phyloP scores from a whole-genome alignment of 2,113 vertebrate genomes.

The Apaloderma vittatum region DNA sequence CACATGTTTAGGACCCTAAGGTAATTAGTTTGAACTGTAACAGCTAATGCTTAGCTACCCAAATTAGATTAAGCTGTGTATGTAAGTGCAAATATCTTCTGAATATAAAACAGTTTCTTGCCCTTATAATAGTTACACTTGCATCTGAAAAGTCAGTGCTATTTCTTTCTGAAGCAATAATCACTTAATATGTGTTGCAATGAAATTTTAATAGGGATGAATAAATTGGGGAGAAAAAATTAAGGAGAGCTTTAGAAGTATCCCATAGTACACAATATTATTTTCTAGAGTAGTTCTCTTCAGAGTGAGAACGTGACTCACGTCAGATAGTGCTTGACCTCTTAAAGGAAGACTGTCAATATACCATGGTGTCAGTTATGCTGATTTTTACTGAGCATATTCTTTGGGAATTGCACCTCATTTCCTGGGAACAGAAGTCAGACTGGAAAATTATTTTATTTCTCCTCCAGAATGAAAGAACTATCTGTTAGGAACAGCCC shows the following conservation, averaged over 20 bases:
- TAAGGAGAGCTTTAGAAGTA: not conserved
- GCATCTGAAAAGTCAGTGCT: not conserved
- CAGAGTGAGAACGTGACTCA: not conserved
- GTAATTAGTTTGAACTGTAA: slow-evolving; percentile 41
- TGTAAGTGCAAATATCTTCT: slow-evolving; percentile 1
- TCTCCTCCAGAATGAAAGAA: not conserved
- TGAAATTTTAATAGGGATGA: not conserved
- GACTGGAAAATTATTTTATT: not conserved
- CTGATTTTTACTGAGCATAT: not conserved
- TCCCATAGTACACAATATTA: not conserved
- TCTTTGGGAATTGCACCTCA: not conserved
- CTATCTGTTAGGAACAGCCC: not conserved
- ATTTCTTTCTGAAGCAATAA: slow-evolving; percentile 8
- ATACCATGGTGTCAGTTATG: not conserved
- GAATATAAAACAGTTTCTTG: slow-evolving; percentile 29
- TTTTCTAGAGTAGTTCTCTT: not conserved
- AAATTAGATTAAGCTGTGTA: slow-evolving; percentile 39
- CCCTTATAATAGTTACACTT: not conserved
- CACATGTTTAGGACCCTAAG: not conserved
- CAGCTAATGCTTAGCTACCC: slow-evolving; percentile 6
- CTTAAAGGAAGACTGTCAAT: not conserved
- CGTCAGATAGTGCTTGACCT: not conserved
- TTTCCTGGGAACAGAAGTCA: not conserved
- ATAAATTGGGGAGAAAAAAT: not conserved
- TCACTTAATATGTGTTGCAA: not conserved